These are phyloP conservation scores for Heliconius hewitsoni DNA, from an alignment of 1,140 invertebrate genomes.

Conservation along the genomic window DNA sequence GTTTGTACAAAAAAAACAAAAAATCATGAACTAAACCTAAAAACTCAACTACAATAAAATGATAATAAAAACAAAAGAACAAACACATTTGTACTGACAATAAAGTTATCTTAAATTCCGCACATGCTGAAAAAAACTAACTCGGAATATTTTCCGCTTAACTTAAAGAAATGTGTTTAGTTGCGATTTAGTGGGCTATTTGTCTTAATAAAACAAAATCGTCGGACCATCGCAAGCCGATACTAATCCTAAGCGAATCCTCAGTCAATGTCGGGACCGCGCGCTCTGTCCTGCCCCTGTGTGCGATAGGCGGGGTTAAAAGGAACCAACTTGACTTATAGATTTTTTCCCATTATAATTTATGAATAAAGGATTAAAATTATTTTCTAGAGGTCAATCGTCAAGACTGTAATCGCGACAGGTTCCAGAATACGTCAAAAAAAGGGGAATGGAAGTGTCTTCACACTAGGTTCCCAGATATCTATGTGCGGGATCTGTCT, in stretches of 20 bases:
- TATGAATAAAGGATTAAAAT: not conserved
- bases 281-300: slow-evolving; percentile 12
- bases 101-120: slow-evolving; percentile 2
- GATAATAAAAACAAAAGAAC: not conserved
- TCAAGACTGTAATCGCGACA: too few relatives aligned
- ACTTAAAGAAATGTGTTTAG: not conserved
- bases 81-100: not conserved
- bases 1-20: not conserved
- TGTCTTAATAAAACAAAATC: slow-evolving; percentile 40
- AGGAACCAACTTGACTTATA: not conserved
- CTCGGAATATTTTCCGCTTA: not conserved
- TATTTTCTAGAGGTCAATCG: not conserved
- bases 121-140: not conserved
- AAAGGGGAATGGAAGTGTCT: too few relatives aligned
- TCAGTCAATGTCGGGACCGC: slow-evolving; percentile 40
- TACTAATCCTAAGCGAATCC: slow-evolving; percentile 39
- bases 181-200: slow-evolving; percentile 25
- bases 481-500: too few relatives aligned
- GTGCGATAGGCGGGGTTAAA: not conserved
- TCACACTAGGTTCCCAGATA: too few relatives aligned
- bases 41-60: not conserved
- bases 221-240: slow-evolving; percentile 21
- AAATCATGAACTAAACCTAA: not conserved
- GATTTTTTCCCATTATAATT: not conserved
- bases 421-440: too few relatives aligned